Base-by-base conservation (phyloP, 2,888 invertebrate species). In the Psylliodes chrysocephalus region DNA sequence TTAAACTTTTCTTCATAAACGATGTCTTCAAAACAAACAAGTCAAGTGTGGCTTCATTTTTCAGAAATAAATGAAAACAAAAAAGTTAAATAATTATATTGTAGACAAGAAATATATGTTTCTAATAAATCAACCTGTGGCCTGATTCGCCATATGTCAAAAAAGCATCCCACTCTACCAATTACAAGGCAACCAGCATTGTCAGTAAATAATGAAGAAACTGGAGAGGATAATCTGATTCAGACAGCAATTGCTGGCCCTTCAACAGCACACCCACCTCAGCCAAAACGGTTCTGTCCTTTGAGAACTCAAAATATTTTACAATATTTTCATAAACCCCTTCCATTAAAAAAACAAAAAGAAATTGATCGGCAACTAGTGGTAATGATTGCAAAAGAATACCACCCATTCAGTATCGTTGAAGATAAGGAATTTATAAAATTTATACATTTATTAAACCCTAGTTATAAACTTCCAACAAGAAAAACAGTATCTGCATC, bases 361-460 rank as follows among this genome's bases (percentile, higher is more conserved):
- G 30, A 57, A 54, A 56, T 65, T 25, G 73, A 75, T 67, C 60
- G 59, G 35, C 66, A 70, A 56, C 55, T 75, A 33, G 52, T 77
- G 49, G 51, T 55, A 22, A 71, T 78, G 70, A 76, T 77, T 38
- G 71, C 68, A 4, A 62, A 63, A 47, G 76, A 78, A 63, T 75
- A 74, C 77, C n/a, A n/a, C n/a, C n/a, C n/a, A n/a, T n/a, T n/a
- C n/a, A n/a, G n/a, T n/a, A n/a, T n/a, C n/a, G n/a, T n/a, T n/a
- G n/a, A n/a, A n/a, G n/a, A n/a, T n/a, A n/a, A n/a, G n/a, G n/a
- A n/a, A n/a, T n/a, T 78, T 68, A 63, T 55, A 64, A 64, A 74
- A 54, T 75, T 77, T 42, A 66, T 75, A 25, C 60, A 71, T 54
- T 64, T 60, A 49, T 51, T 67, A 56, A 64, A 64, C 40, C 63